These are phyloP conservation scores for Dryobotodes eremita DNA, from an alignment of 2,888 invertebrate species.

Conservation along the genomic window DNA sequence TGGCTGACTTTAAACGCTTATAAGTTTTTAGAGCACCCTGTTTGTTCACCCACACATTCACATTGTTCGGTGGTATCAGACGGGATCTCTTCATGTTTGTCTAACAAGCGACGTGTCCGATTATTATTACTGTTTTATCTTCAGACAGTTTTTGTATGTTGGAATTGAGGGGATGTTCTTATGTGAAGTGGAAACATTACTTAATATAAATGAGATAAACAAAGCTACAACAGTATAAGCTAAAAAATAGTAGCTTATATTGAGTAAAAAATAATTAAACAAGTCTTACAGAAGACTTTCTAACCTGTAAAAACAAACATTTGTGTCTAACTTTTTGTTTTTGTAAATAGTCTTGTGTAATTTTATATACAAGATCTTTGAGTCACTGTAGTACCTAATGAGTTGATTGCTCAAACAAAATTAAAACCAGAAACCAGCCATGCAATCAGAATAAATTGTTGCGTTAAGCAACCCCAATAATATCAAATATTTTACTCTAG, in stretches of 20 bases:
- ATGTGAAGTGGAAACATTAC: not conserved
- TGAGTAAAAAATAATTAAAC: not conserved
- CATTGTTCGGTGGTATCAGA: slow-evolving; percentile 87
- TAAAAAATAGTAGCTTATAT: not conserved
- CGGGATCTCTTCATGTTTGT: slow-evolving; percentile 88
- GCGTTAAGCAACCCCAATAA: slow-evolving; percentile 47
- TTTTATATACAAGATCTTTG: not conserved
- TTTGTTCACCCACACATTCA: slow-evolving; percentile 84
- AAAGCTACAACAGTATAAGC: not conserved
- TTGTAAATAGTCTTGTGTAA: not conserved
- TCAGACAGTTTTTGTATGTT: slow-evolving; percentile 69
- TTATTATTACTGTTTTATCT: slow-evolving; percentile 88
- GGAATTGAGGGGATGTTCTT: slow-evolving; percentile 72
- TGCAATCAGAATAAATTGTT: slow-evolving; percentile 49
- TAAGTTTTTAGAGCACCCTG: slow-evolving; percentile 75
- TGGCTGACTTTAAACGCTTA: slow-evolving; percentile 58
- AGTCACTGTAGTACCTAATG: not conserved
- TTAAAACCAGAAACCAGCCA: slow-evolving; percentile 48
- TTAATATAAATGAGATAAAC: not conserved
- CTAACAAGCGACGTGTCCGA: slow-evolving; percentile 90
- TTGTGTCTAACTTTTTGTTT: not conserved
- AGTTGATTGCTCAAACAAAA: slow-evolving; percentile 46
- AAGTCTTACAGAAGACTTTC: not conserved
- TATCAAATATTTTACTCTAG: slow-evolving; percentile 21
- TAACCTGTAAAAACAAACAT: not conserved